Evolutionary conservation across 2,113 vertebrate species (phyloP).

Genomic region (Paralichthys olivaceus): DNA sequence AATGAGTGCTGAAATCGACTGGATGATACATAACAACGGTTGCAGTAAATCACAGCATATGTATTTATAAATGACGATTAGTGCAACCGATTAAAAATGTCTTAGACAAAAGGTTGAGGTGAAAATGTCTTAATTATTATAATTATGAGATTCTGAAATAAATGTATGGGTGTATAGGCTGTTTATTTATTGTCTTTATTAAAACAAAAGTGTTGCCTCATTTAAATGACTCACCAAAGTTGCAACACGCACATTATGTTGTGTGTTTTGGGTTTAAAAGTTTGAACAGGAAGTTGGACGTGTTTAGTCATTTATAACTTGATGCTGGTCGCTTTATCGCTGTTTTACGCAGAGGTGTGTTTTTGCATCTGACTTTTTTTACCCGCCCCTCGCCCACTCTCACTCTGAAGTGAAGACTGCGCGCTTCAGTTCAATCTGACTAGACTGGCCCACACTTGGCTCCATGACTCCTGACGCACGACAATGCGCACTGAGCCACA

Average conservation of each 20-base stretch:
- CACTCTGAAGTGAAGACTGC: constrained; percentile 30
- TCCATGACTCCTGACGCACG: constrained; percentile 32
- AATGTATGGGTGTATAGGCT: too few relatives aligned
- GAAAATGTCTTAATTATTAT: too few relatives aligned
- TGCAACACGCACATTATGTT: neutral
- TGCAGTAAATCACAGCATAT: neutral
- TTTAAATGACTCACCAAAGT: neutral
- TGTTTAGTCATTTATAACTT: neutral
- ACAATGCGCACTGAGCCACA: constrained; percentile 43
- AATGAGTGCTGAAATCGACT: neutral
- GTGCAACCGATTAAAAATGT: neutral
- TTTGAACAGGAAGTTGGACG: constrained; percentile 17
- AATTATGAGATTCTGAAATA: too few relatives aligned
- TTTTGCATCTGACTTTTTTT: constrained; percentile 20
- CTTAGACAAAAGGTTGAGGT: neutral
- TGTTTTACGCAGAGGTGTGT: constrained; percentile 29
- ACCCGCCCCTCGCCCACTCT: constrained; percentile 56
- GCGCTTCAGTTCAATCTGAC: constrained; percentile 41
- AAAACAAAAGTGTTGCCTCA: too few relatives aligned
- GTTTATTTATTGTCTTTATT: too few relatives aligned
- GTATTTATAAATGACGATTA: neutral
- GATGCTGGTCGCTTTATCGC: neutral
- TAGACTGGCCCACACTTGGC: constrained; percentile 10
- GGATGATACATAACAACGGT: neutral
- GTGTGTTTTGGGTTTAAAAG: neutral